Evolutionary conservation across 2,797 vertebrate genomes (phyloP), one percentile per base, ranked within the genome.

Genomic region (Gymnodraco acuticeps): DNA sequence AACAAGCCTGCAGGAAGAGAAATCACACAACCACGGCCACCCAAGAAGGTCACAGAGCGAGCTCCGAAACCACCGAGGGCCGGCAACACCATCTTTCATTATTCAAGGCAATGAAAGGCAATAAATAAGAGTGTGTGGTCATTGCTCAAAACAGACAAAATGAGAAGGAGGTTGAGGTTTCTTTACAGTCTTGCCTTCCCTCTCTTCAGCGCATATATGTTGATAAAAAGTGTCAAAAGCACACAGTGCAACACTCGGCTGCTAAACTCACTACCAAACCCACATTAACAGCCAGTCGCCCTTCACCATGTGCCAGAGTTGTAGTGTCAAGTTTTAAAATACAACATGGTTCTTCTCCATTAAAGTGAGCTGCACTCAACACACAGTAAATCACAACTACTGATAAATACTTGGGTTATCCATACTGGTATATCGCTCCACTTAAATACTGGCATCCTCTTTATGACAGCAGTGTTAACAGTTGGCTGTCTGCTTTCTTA

Each of bases 61-160:
- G 50, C 45, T 50, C 48, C 0, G 10, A 33, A 52, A 50, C 59
- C 20, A 0, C 7, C 3, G 31, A 47, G 59, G 73, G 23, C 64
- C 67, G 12, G 23, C n/a, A 19, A 80, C 62, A 17, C 67, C 71
- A 71, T 55, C 70, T 70, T 70, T 71, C 70, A 63, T 62, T 75
- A 82, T 78, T 86, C 88, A 91, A 91, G 84, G 86, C 85, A 79
- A 83, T 70, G 64, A 87, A 83, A 83, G 81, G 78, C 85, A 91
- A 91, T 85, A 91, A 86, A 86, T 84, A 86, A 68, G 68, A 13
- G 17, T 14, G 58, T 41, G 53, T 71, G 61, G 69, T 64, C 69
- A 11, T 70, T 5, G 59, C 61, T 80, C 54, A 1, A 76, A 74
- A 76, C 0, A 4, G 52, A 70, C 38, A 65, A 43, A 68, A 50